These are phyloP conservation scores for Sciurus carolinensis DNA, from an alignment of 2,797 vertebrate species.

Conservation along the genomic window DNA sequence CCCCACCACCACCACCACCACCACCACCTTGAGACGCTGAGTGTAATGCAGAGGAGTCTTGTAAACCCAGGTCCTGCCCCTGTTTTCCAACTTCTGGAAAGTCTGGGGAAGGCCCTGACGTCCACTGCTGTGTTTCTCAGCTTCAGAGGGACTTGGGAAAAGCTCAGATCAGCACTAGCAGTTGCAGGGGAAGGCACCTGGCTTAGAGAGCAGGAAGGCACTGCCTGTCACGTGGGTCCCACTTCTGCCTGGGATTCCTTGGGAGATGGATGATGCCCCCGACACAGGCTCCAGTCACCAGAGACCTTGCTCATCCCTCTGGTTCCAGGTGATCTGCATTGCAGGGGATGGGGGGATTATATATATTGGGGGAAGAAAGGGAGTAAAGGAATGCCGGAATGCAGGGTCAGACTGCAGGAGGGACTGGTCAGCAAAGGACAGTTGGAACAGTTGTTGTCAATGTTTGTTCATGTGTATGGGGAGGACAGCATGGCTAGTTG, in stretches of 20 bases:
- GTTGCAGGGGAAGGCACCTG: not conserved
- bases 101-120: not conserved
- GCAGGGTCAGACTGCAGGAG: accelerated
- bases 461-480: not conserved
- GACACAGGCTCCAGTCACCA: not conserved
- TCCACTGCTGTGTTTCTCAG: not conserved
- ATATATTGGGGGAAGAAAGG: not conserved
- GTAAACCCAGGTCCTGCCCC: not conserved
- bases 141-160: not conserved
- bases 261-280: not conserved
- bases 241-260: not conserved
- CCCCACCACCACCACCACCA: too few relatives aligned
- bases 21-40: not conserved
- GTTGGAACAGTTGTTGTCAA: not conserved
- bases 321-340: not conserved
- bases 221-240: accelerated
- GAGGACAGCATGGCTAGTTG: accelerated
- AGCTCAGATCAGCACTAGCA: not conserved
- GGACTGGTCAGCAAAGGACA: accelerated
- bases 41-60: not conserved
- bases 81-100: not conserved
- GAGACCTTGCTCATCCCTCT: not conserved
- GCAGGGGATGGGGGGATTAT: not conserved
- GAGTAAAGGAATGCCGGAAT: not conserved
- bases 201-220: not conserved